Evolutionary conservation across 2,113 vertebrate species (phyloP), one percentile per base, ranked within the genome.

Genomic region (Anthoscopus minutus): DNA sequence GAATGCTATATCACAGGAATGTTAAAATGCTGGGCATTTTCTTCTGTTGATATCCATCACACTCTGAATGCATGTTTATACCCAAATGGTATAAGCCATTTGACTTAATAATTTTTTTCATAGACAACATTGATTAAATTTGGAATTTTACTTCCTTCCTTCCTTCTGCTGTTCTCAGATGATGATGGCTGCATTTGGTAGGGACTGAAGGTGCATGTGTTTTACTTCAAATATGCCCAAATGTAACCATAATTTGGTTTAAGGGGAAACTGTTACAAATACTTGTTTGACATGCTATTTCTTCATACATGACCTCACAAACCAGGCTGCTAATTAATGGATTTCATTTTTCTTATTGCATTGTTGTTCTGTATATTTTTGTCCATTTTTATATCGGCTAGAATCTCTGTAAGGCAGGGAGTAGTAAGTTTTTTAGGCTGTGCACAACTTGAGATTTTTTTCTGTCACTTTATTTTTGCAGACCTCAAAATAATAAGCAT

Each of bases 401-500:
- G 25, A 71, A 67, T 24, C 27, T 60, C 24, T 60, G 7, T 31
- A 56, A 88, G 25, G 11, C 15, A 58, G 47, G 42, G 33, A 50
- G 19, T 50, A 45, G 31, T 69, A 7, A 23, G 27, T 38, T 66
- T 53, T 76, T 84, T 73, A 66, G 47, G 16, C 44, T 85, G 28
- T 28, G 15, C 17, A 57, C 12, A 19, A 77, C 60, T 74, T 58
- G 38, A 78, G 35, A 53, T 58, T 71, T 90, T 83, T 35, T 45
- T 81, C 44, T 70, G 28, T 80, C n/a, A 74, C 38, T 62, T n/a
- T 62, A 33, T 70, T 84, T 95, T 74, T 62, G 35, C 83, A 81
- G 44, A 23, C 35, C 30, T 91, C 47, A 92, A 77, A 90, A 71
- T 67, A 92, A 71, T 77, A 54, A 84, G 23, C 40, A 37, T 91